Percentiles rank a stretch among this genome's conserved stretches.
Evolutionary conservation across 2,113 vertebrate genomes (phyloP).

Genomic region (Oryzias javanicus): DNA sequence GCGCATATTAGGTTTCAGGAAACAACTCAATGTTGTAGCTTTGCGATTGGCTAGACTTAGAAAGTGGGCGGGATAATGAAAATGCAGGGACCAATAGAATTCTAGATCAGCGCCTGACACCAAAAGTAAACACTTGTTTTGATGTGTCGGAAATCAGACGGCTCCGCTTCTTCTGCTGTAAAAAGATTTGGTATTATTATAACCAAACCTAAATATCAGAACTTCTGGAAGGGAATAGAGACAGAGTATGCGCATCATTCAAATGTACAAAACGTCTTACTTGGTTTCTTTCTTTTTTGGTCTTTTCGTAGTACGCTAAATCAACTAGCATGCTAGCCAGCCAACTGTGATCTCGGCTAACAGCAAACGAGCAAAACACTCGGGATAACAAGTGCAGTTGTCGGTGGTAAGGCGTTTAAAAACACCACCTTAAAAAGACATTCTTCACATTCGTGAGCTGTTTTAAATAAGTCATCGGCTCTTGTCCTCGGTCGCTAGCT

Average conservation of each 20-base stretch:
- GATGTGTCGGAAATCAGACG: conserved; percentile 35
- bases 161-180: background rate
- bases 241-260: background rate
- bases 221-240: background rate
- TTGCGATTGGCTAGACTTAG: conserved; percentile 29
- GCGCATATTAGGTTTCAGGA: too few species aligned
- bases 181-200: background rate
- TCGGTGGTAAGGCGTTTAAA: background rate
- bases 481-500: conserved; percentile 4
- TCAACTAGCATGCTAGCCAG: conserved; percentile 24
- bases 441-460: too few species aligned
- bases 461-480: too few species aligned
- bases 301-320: background rate
- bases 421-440: too few species aligned
- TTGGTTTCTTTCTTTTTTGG: too few species aligned
- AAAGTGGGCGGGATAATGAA: conserved; percentile 12
- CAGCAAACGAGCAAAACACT: background rate
- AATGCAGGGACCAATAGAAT: conserved; percentile 16
- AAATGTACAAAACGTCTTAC: background rate
- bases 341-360: conserved; percentile 18
- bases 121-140: conserved; percentile 64
- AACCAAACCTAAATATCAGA: background rate
- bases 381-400: background rate
- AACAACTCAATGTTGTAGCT: background rate
- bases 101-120: conserved; percentile 13